Evolutionary conservation across 2,888 invertebrate species (phyloP).

Genomic region (Nomada flava): DNA sequence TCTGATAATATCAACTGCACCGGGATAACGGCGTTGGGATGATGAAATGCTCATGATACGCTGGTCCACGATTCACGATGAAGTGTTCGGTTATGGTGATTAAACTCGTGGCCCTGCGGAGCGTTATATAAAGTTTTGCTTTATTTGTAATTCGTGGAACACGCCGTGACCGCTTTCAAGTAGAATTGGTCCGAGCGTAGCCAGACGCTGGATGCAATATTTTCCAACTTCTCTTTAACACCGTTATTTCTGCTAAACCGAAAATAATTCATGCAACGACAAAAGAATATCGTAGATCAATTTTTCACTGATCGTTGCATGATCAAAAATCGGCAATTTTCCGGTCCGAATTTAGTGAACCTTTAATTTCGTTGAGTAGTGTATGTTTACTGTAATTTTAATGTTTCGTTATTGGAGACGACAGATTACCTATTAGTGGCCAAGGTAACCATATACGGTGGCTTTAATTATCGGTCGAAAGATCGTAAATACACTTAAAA

Average conservation of each 20-base stretch:
- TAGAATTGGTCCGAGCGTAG: background rate
- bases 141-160: background rate
- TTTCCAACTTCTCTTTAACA: too few species aligned
- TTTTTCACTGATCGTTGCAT: too few species aligned
- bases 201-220: background rate
- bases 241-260: too few species aligned
- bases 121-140: background rate
- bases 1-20: conserved; percentile 15
- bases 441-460: conserved; percentile 27
- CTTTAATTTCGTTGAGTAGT: background rate
- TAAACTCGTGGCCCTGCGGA: background rate
- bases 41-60: conserved; percentile 15
- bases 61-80: conserved; percentile 3
- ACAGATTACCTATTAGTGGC: conserved; percentile 34
- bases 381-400: too few species aligned
- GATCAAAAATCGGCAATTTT: too few species aligned
- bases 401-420: background rate
- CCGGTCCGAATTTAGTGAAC: background rate
- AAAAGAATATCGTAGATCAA: too few species aligned
- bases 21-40: conserved; percentile 1
- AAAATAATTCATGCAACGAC: too few species aligned
- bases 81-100: conserved; percentile 10
- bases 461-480: conserved; percentile 64
- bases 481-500: conserved; percentile 68
- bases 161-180: background rate